These are phyloP conservation scores for Rhinichthys klamathensis DNA, from an alignment of 2,113 vertebrate species.

Conservation along the genomic window DNA sequence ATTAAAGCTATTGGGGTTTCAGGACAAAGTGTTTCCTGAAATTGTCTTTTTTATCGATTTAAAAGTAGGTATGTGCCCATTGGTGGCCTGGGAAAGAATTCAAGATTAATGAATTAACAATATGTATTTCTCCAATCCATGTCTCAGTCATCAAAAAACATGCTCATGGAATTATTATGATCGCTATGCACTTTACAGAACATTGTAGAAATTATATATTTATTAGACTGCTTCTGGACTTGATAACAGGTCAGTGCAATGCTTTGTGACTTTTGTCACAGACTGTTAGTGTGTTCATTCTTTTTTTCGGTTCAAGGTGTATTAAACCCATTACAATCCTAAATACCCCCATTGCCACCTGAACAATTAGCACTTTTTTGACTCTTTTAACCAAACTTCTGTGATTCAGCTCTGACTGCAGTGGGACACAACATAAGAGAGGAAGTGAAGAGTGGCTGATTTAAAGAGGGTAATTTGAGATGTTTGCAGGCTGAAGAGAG, in stretches of 20 bases:
- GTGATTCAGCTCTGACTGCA: neutral
- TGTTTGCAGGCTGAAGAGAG: slow-evolving; percentile 48
- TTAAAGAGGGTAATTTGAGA: slow-evolving; percentile 58
- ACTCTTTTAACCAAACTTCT: neutral
- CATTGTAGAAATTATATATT: too few relatives aligned
- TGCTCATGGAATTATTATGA: neutral
- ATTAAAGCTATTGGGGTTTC: slow-evolving; percentile 15
- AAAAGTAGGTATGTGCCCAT: neutral
- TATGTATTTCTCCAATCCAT: neutral
- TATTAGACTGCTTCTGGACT: neutral
- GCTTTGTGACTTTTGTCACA: neutral
- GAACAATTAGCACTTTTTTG: neutral
- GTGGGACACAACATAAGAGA: neutral
- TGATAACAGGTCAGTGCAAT: neutral
- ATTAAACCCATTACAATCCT: neutral
- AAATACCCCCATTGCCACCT: neutral
- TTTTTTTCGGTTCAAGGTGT: neutral
- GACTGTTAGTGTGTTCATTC: neutral
- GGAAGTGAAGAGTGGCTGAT: slow-evolving; percentile 47
- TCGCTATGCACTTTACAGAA: neutral
- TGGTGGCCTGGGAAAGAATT: neutral
- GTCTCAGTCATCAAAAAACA: neutral
- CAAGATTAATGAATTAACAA: neutral
- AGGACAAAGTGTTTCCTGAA: slow-evolving; percentile 26
- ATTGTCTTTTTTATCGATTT: slow-evolving; percentile 21